Percentiles rank a stretch among this genome's conserved stretches.
Evolutionary conservation across 2,113 vertebrate species (phyloP).

Genomic region (Gracilinanus agilis): DNA sequence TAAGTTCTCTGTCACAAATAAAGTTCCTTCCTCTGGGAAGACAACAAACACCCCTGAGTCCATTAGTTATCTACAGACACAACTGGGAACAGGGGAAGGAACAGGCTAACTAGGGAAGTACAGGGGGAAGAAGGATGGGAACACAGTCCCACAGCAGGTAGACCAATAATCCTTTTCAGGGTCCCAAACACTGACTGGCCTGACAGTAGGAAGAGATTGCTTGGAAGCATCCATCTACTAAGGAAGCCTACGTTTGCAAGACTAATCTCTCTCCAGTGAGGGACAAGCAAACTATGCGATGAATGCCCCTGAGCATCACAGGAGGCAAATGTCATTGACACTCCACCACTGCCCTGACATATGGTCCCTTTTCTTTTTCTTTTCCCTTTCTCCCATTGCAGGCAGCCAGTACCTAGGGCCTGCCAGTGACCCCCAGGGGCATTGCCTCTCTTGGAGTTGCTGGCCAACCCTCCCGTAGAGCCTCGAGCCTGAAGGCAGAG

Average conservation of each 20-base stretch:
- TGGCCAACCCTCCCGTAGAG: background rate
- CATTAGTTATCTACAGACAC: background rate
- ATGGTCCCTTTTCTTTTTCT: background rate
- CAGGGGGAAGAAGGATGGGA: background rate
- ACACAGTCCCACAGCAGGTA: background rate
- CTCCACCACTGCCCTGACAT: background rate
- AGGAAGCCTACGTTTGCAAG: conserved; percentile 9
- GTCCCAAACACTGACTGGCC: conserved; percentile 13
- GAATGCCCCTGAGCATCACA: conserved; percentile 4
- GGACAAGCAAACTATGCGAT: conserved; percentile 16
- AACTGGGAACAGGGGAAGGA: background rate
- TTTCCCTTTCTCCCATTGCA: conserved; percentile 10
- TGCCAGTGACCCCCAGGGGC: conserved; percentile 1
- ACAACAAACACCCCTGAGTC: background rate
- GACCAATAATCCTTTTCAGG: conserved; percentile 1
- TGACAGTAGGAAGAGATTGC: background rate
- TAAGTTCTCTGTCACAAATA: background rate
- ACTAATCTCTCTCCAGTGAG: conserved; percentile 19
- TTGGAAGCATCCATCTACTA: background rate
- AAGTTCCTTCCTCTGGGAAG: background rate
- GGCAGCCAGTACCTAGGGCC: background rate
- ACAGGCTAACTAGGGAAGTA: background rate
- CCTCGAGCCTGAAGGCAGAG: background rate
- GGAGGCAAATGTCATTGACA: background rate
- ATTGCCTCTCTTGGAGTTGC: background rate